Percentiles rank a stretch among this genome's conserved stretches.
phyloP scores from a whole-genome alignment of 2,888 invertebrate genomes.

The Leistus spinibarbis region DNA sequence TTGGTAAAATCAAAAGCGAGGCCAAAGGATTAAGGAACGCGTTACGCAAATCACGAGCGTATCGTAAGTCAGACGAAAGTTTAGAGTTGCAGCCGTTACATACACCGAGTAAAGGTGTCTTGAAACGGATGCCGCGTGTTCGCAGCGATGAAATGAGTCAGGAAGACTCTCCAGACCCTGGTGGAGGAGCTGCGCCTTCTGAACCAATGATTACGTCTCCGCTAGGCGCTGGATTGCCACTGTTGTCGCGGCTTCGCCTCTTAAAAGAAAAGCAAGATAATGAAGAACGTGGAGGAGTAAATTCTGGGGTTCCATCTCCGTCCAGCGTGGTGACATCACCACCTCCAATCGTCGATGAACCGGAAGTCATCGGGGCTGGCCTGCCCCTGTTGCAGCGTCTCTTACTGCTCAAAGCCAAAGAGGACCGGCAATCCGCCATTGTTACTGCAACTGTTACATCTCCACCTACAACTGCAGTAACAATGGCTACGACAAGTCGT shows the following conservation, averaged over 20 bases:
- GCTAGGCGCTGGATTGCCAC: conserved; percentile 82
- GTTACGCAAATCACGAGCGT: conserved; percentile 63
- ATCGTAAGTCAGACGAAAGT: conserved; percentile 67
- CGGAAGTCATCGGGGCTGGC: conserved; percentile 72
- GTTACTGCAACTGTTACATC: conserved; percentile 38
- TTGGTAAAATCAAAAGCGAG: conserved; percentile 82
- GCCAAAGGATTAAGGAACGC: conserved; percentile 74
- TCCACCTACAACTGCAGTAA: conserved; percentile 41
- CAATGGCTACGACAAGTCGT: conserved; percentile 17
- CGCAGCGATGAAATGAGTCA: conserved; percentile 73
- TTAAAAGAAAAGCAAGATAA: conserved; percentile 83
- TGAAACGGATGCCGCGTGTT: conserved; percentile 76
- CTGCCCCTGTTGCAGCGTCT: conserved; percentile 77
- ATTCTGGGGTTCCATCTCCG: conserved; percentile 64
- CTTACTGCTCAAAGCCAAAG: conserved; percentile 75
- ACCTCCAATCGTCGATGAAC: conserved; percentile 53
- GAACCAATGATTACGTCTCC: conserved; percentile 66
- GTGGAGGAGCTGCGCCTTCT: conserved; percentile 52
- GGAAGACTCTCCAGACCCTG: conserved; percentile 52
- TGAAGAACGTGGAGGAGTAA: conserved; percentile 62
- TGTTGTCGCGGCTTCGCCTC: conserved; percentile 75
- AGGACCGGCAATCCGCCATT: conserved; percentile 63
- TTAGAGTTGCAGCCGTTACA: conserved; percentile 71
- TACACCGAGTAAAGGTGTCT: conserved; percentile 62
- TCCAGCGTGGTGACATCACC: conserved; percentile 65